Base-by-base conservation (phyloP, 2,113 vertebrate species). In the Hippolais icterina region DNA sequence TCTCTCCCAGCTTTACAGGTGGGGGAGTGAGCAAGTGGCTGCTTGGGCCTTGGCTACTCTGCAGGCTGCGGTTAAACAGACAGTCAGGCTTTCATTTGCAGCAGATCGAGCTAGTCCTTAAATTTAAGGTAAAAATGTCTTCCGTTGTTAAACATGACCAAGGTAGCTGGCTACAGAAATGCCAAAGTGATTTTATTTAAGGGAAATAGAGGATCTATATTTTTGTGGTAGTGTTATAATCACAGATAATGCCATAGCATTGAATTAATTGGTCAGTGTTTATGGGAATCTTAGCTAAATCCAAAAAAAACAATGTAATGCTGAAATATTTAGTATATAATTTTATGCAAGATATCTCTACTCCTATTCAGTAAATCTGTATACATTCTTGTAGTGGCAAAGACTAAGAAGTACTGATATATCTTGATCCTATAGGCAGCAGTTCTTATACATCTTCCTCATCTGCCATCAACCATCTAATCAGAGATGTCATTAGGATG, bases 11-110 rank as follows among this genome's bases (percentile, higher is more conserved):
- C 64, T 25, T 44, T 37, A 4, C 18, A 50, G 27, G 12, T 37
- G 12, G 8, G 4, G 10, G 5, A 37, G 27, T 29, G 23, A 52
- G 15, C 1, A 2, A 57, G 52, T 1, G 1, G 17, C 50, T 22
- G 1, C 33, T 27, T n/a, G 33, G 44, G 18, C 15, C 5, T 59
- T 37, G 33, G 6, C 22, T 24, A 5, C 6, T 2, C 39, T 6
- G 10, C 27, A 59, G 28, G 19, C 60, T 74, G 60, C 9, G 19
- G 8, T 66, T 59, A 66, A 59, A 39, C 10, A 23, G 0, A 28
- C 12, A 50, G 29, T 33, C 44, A 39, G 33, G 13, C 47, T 77
- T 78, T 85, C 28, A 68, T 46, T 44, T 29, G 37, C 27, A 72
- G 8, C 63, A 49, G n/a, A 89, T 28, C 39, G 42, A 87, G 21